phyloP scores from a whole-genome alignment of 2,113 vertebrate genomes.

The Pardalotus punctatus region DNA sequence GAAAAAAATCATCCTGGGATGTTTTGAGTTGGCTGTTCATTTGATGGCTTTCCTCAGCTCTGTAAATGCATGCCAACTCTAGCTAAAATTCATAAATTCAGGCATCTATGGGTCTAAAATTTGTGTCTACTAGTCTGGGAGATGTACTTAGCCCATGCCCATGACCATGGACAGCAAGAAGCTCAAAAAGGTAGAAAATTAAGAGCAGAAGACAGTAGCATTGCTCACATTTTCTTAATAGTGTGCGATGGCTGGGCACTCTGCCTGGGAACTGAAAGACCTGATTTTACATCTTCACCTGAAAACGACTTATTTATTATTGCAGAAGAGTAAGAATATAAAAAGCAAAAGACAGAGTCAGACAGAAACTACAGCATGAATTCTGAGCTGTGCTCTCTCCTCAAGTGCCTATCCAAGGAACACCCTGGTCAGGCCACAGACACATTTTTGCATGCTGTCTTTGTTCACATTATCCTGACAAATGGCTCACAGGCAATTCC shows the following conservation, averaged over 20 bases:
- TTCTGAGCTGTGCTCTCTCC: neutral
- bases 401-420: neutral
- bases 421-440: neutral
- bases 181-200: neutral
- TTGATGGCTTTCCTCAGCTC: neutral
- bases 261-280: neutral
- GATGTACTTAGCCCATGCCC: neutral
- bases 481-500: neutral
- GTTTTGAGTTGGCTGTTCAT: neutral
- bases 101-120: neutral
- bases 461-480: neutral
- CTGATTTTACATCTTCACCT: neutral
- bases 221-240: neutral
- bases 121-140: neutral
- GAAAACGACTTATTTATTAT: neutral
- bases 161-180: neutral
- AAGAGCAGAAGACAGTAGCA: neutral
- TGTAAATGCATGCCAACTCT: neutral
- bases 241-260: fast-evolving
- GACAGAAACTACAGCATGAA: neutral
- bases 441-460: neutral
- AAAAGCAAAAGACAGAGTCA: neutral
- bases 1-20: neutral
- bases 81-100: neutral
- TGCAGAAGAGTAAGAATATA: neutral